A percentile compares a stretch with the other conserved stretches of the same genome.
phyloP scores from a whole-genome alignment of 2,888 invertebrate genomes.

The Drosophila yooni region DNA sequence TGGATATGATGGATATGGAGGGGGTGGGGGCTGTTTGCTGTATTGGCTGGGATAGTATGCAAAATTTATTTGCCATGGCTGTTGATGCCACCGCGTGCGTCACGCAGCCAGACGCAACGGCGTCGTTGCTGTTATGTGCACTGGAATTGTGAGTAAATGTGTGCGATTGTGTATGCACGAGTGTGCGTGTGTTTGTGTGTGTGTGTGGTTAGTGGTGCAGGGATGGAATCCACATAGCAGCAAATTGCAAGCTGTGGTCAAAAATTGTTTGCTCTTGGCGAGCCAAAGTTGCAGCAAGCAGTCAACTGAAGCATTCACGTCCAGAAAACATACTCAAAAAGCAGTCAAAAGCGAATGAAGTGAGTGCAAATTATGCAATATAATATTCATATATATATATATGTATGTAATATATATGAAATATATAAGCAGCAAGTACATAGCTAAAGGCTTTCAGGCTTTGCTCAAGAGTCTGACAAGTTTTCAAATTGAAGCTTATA shows the following conservation, averaged over 20 bases:
- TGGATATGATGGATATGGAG: not conserved
- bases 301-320: not conserved
- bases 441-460: not conserved
- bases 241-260: conserved; percentile 47
- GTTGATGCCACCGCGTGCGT: conserved; percentile 68
- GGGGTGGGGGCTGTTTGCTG: not conserved
- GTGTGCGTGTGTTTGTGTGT: conserved; percentile 5
- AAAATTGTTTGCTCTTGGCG: conserved; percentile 29
- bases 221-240: conserved; percentile 14
- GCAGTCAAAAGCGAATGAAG: not conserved
- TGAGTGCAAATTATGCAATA: not conserved
- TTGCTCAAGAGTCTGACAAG: not conserved
- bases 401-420: not conserved
- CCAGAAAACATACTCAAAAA: not conserved
- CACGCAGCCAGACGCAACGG: conserved; percentile 75
- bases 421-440: not conserved
- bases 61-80: conserved; percentile 76
- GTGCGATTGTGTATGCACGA: not conserved
- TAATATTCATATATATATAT: not conserved
- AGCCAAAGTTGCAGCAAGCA: not conserved
- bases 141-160: conserved; percentile 1
- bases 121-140: conserved; percentile 38
- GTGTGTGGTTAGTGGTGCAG: conserved; percentile 15
- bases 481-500: not conserved
- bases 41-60: conserved; percentile 48